Conservation (phyloP, 2,797 vertebrate genomes). For the Sylvia borin region DNA sequence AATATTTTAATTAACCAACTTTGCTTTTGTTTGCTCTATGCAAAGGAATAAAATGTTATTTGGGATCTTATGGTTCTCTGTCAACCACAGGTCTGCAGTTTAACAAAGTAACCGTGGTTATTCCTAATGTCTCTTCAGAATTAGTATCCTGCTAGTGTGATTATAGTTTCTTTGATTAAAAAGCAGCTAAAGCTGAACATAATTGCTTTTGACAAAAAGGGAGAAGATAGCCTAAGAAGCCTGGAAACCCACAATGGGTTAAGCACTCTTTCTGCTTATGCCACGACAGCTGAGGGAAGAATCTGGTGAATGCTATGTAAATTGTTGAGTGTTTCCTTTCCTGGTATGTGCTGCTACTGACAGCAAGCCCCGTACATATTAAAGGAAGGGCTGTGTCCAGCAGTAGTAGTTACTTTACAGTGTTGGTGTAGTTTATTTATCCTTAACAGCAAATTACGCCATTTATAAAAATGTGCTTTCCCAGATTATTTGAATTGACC, state of each 20-base stretch:
- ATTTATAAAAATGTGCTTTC: constrained; percentile 39
- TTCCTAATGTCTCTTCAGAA: constrained; percentile 57
- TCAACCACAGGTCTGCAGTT: constrained; percentile 22
- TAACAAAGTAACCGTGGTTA: constrained; percentile 34
- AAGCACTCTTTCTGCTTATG: constrained; percentile 29
- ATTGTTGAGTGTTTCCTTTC: constrained; percentile 6
- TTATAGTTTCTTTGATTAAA: constrained; percentile 67
- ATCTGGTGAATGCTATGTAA: neutral
- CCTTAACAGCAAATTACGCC: constrained; percentile 1
- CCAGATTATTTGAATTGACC: constrained; percentile 25
- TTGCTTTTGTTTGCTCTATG: neutral
- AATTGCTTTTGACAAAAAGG: neutral
- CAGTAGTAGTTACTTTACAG: neutral
- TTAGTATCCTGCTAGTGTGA: constrained; percentile 35
- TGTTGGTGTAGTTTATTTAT: neutral
- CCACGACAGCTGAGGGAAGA: neutral
- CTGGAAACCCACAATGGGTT: constrained; percentile 26
- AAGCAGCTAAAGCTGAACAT: constrained; percentile 3
- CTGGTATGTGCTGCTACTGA: neutral
- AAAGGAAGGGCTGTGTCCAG: neutral
- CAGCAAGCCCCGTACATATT: constrained; percentile 15
- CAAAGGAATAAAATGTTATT: constrained; percentile 20
- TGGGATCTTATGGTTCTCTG: neutral
- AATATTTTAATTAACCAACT: neutral
- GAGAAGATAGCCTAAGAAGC: neutral